phyloP scores from a whole-genome alignment of 2,888 invertebrate species.

The Phengaris arion region DNA sequence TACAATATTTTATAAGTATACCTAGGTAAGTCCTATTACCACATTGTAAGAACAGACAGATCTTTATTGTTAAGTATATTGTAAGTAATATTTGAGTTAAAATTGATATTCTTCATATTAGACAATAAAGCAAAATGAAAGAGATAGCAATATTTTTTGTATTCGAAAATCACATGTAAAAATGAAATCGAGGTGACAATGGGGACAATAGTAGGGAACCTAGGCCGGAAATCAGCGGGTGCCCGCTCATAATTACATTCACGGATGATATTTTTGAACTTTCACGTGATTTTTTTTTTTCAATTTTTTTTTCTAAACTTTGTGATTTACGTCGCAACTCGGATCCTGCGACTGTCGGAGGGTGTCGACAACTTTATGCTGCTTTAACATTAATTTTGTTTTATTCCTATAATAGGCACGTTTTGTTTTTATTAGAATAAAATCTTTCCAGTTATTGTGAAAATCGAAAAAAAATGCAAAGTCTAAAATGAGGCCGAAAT shows the following conservation, averaged over 20 bases:
- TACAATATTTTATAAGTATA: too few relatives aligned
- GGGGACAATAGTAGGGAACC: constrained; percentile 54
- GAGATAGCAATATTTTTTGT: background rate
- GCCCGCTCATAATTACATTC: constrained; percentile 77
- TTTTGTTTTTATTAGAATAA: constrained; percentile 12
- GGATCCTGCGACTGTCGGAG: constrained; percentile 63
- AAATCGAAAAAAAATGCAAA: too few relatives aligned
- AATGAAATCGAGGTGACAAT: constrained; percentile 32
- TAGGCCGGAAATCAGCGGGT: constrained; percentile 74
- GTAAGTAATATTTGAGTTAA: too few relatives aligned
- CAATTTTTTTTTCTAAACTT: constrained; percentile 71
- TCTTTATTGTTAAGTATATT: too few relatives aligned
- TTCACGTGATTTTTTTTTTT: constrained; percentile 73
- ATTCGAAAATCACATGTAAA: constrained; percentile 2
- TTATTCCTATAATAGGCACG: constrained; percentile 50
- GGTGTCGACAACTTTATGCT: constrained; percentile 74
- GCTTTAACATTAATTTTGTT: constrained; percentile 66
- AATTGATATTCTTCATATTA: background rate
- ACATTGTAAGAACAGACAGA: too few relatives aligned
- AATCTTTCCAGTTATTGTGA: background rate
- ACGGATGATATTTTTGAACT: constrained; percentile 76
- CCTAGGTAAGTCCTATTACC: too few relatives aligned
- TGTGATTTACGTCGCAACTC: constrained; percentile 72
- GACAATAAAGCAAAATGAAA: background rate
- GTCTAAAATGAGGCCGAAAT: too few relatives aligned